Conservation (phyloP, 1,140 invertebrate genomes). For the Chelonus insularis region DNA sequence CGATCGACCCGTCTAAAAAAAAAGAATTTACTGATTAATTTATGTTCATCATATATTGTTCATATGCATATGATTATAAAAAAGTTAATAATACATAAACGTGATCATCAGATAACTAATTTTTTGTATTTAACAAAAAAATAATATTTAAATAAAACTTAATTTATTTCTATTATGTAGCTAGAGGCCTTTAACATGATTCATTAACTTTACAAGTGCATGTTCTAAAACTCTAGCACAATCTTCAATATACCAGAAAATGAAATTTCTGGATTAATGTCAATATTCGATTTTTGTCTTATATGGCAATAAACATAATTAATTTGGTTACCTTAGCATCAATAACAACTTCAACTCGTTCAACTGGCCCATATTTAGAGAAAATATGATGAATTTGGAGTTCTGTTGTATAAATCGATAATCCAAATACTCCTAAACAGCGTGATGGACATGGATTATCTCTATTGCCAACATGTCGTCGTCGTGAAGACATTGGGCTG, state of each 20-base stretch:
- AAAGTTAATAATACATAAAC: conserved; percentile 3
- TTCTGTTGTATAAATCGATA: conserved; percentile 91
- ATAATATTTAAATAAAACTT: no score
- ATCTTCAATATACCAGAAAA: conserved; percentile 42
- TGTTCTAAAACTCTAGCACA: conserved; percentile 55
- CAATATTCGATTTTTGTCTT: neutral
- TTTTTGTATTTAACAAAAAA: neutral
- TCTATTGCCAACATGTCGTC: conserved; percentile 64
- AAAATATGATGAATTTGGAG: conserved; percentile 92
- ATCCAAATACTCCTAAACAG: conserved; percentile 92
- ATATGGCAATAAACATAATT: neutral
- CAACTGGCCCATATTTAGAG: conserved; percentile 87
- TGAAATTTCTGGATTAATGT: conserved; percentile 13
- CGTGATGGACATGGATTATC: conserved; percentile 87
- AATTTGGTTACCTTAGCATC: conserved; percentile 81
- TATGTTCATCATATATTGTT: neutral
- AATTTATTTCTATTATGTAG: conserved; percentile 36
- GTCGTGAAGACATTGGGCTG: conserved; percentile 64
- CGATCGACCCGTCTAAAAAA: conserved; percentile 80
- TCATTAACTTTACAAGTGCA: conserved; percentile 40
- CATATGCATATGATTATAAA: conserved; percentile 2
- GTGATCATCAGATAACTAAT: neutral
- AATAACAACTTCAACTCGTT: conserved; percentile 93
- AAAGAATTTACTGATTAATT: conserved; percentile 18
- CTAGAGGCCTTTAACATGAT: conserved; percentile 55